Evolutionary conservation across 2,113 vertebrate genomes (phyloP).

Genomic region (Perognathus longimembris): DNA sequence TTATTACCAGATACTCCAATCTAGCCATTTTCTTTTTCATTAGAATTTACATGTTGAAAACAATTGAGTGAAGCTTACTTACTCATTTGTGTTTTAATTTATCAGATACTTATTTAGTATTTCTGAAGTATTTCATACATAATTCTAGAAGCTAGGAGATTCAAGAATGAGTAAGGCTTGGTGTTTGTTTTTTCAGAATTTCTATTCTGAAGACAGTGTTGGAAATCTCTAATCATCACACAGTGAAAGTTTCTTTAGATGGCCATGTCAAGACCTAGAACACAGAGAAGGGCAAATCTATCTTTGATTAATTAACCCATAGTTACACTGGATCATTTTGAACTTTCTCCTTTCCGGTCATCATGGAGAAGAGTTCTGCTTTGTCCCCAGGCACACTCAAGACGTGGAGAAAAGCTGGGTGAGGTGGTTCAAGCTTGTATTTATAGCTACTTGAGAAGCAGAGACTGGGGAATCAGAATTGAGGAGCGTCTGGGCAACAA

Average conservation of each 20-base stretch:
- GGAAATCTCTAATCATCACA: background rate
- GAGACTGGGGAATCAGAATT: no score
- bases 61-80: conserved; percentile 5
- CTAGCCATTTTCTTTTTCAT: background rate
- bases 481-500: no score
- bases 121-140: background rate
- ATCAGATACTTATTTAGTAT: background rate
- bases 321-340: background rate
- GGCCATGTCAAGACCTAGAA: background rate
- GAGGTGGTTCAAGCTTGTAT: no score
- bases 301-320: background rate
- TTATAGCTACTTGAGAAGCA: no score
- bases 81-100: background rate
- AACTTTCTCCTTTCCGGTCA: background rate
- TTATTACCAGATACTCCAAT: background rate
- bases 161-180: background rate
- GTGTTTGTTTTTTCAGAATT: background rate
- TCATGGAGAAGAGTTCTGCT: conserved; percentile 6
- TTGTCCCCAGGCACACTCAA: background rate
- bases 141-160: background rate
- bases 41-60: no score
- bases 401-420: no score
- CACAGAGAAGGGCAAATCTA: background rate
- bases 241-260: background rate
- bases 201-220: background rate